Percentiles rank a stretch among this genome's conserved stretches.
These are phyloP conservation scores for Dipodomys spectabilis DNA, from an alignment of 2,113 vertebrate species.

Conservation along the genomic window DNA sequence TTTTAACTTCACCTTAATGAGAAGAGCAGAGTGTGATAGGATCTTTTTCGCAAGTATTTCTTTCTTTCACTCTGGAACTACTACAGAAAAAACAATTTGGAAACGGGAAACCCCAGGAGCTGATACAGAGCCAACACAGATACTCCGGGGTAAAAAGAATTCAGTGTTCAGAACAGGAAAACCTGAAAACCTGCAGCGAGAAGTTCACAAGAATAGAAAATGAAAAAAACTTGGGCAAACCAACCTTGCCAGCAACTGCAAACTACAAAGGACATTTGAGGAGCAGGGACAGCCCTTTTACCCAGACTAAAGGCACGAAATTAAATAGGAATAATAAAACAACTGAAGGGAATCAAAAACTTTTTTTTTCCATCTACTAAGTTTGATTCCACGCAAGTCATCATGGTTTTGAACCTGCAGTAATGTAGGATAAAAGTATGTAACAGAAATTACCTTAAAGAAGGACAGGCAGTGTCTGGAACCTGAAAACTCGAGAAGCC, in stretches of 20 bases:
- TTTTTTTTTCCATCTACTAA: background rate
- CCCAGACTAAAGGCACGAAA: constrained; percentile 31
- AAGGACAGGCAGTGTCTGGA: background rate
- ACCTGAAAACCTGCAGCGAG: constrained; percentile 69
- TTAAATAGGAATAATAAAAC: constrained; percentile 39
- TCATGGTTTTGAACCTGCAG: background rate
- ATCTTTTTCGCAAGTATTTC: constrained; percentile 29
- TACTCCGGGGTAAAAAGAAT: constrained; percentile 55
- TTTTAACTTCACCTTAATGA: constrained; percentile 53
- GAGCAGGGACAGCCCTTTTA: constrained; percentile 36
- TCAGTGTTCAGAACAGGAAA: constrained; percentile 71
- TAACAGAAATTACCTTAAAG: constrained; percentile 64
- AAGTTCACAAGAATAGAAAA: constrained; percentile 67
- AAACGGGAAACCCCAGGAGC: constrained; percentile 59
- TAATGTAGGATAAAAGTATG: background rate
- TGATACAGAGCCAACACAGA: constrained; percentile 63
- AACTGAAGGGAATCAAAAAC: background rate
- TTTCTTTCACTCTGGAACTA: constrained; percentile 52
- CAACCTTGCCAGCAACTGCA: constrained; percentile 55
- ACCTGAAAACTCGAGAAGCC: background rate
- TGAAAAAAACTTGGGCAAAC: constrained; percentile 49
- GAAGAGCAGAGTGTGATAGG: constrained; percentile 9
- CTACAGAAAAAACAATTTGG: constrained; percentile 63
- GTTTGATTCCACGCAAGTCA: background rate
- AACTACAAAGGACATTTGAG: constrained; percentile 73